Conservation (phyloP, 37 sponge, comb jelly and placozoan genomes). For the Bolinopsis microptera region DNA sequence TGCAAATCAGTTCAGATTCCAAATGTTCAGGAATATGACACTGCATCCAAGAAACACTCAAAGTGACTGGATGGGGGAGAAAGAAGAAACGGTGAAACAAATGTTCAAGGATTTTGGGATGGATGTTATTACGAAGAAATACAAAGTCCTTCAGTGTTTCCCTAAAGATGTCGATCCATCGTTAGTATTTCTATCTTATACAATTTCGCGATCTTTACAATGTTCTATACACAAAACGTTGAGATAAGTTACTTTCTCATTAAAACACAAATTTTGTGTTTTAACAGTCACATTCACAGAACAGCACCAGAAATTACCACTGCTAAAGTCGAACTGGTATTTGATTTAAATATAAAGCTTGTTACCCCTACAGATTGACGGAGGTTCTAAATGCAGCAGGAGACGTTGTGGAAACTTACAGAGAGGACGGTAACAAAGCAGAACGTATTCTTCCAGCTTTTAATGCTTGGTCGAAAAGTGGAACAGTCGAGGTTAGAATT, state of each 20-base stretch:
- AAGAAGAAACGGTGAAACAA: neutral
- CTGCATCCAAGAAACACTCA: conserved; percentile 34
- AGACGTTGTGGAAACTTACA: conserved; percentile 1
- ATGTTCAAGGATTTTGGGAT: neutral
- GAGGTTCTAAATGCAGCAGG: neutral
- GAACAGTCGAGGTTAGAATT: conserved; percentile 45
- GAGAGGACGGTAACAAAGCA: conserved; percentile 15
- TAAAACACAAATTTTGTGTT: too few species aligned
- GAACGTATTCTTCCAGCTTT: conserved; percentile 42
- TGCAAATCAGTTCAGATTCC: too few species aligned
- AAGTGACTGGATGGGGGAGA: conserved; percentile 44
- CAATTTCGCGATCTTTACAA: neutral
- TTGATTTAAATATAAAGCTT: too few species aligned
- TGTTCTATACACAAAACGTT: too few species aligned
- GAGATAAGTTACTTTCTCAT: too few species aligned
- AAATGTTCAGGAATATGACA: neutral
- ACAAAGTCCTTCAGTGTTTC: conserved; percentile 41
- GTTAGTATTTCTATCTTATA: too few species aligned
- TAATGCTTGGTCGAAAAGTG: conserved; percentile 63
- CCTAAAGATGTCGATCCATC: conserved; percentile 20
- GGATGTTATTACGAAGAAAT: conserved; percentile 54
- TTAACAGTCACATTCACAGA: too few species aligned
- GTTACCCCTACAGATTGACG: neutral
- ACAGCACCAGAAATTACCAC: too few species aligned
- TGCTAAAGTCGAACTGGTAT: too few species aligned